These are phyloP conservation scores for Asarcornis scutulata DNA, from an alignment of 2,113 vertebrate species.

Conservation along the genomic window DNA sequence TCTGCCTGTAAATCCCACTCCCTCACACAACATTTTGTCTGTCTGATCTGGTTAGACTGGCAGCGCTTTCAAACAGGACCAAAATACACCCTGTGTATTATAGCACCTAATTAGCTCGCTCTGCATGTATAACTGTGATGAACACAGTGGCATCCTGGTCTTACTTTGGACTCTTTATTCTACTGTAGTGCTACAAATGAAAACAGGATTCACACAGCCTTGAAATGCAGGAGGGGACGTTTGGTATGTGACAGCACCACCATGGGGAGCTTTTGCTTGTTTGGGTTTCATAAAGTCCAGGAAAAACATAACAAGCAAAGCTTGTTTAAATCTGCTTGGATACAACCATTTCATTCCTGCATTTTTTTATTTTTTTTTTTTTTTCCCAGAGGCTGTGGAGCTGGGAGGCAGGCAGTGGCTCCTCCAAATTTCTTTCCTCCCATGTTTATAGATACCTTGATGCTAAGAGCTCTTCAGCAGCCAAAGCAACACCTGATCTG, in stretches of 20 bases:
- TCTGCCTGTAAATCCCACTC: neutral
- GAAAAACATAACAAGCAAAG: neutral
- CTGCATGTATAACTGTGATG: accelerated
- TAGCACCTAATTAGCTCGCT: neutral
- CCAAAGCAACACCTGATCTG: neutral
- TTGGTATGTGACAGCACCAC: neutral
- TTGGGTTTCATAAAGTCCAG: neutral
- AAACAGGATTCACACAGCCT: neutral
- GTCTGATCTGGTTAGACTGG: neutral
- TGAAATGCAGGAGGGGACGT: accelerated
- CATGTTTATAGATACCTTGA: neutral
- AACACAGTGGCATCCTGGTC: neutral
- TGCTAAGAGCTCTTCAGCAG: neutral
- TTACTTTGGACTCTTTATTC: neutral
- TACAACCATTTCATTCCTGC: neutral
- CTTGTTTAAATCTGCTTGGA: neutral
- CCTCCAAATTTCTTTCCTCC: neutral
- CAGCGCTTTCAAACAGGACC: neutral
- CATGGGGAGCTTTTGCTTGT: neutral
- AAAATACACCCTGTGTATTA: too few relatives aligned
- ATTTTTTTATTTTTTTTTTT: neutral
- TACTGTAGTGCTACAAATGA: neutral
- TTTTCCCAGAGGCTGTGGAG: neutral
- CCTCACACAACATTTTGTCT: neutral
- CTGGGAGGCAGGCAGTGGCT: neutral